Evolutionary conservation across 2,797 vertebrate species (phyloP).

Genomic region (Sebastes iracundus): DNA sequence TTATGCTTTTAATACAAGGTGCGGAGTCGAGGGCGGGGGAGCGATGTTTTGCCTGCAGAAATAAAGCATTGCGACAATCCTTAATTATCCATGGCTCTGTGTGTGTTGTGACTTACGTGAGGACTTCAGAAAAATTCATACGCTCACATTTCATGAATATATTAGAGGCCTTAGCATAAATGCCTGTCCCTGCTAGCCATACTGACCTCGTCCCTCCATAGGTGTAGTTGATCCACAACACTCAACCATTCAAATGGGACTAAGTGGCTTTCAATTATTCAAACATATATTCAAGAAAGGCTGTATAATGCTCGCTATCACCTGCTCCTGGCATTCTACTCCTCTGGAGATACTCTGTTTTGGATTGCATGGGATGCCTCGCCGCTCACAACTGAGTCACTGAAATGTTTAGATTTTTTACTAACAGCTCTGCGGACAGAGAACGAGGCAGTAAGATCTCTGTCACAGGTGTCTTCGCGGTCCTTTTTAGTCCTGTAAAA

Average conservation of each 20-base stretch:
- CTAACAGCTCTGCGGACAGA: neutral
- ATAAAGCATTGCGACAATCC: slow-evolving; percentile 69
- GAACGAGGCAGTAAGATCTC: slow-evolving; percentile 21
- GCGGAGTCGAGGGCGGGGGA: slow-evolving; percentile 44
- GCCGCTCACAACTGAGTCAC: neutral
- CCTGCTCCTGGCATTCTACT: slow-evolving; percentile 31
- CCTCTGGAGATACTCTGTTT: slow-evolving; percentile 14
- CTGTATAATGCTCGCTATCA: slow-evolving; percentile 52
- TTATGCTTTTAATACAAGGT: slow-evolving; percentile 83
- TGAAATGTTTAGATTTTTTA: slow-evolving; percentile 32
- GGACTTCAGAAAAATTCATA: slow-evolving; percentile 47
- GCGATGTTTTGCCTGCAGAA: slow-evolving; percentile 76
- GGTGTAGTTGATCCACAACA: slow-evolving; percentile 75
- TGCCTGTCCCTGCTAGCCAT: slow-evolving; percentile 49
- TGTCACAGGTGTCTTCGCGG: neutral
- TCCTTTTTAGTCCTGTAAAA: slow-evolving; percentile 30
- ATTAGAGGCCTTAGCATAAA: slow-evolving; percentile 48
- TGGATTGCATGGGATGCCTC: slow-evolving; percentile 20
- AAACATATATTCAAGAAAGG: slow-evolving; percentile 65
- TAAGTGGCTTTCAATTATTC: slow-evolving; percentile 80
- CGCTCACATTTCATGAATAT: slow-evolving; percentile 66
- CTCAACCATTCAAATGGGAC: slow-evolving; percentile 72
- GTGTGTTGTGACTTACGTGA: slow-evolving; percentile 56
- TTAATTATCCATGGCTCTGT: slow-evolving; percentile 70
- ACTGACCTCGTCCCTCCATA: slow-evolving; percentile 60